These are phyloP conservation scores for Bombus consobrinus DNA, from an alignment of 1,140 invertebrate genomes.

Conservation along the genomic window DNA sequence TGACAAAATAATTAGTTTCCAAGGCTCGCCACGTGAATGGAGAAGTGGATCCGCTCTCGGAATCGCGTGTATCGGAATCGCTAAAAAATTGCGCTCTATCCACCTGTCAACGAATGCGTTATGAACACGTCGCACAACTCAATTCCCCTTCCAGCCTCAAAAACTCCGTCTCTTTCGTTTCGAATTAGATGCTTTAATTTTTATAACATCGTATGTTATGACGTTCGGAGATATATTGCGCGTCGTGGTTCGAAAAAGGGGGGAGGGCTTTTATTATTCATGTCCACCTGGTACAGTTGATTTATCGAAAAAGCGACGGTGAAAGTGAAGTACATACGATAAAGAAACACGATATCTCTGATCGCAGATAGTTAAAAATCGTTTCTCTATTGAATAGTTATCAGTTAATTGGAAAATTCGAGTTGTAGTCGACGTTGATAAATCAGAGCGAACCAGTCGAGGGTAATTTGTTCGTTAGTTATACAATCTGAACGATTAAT, in stretches of 20 bases:
- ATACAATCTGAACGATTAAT: constrained; percentile 13
- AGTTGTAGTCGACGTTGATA: not conserved
- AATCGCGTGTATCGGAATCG: constrained; percentile 64
- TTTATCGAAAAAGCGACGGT: not conserved
- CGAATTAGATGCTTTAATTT: constrained; percentile 18
- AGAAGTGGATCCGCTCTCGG: constrained; percentile 52
- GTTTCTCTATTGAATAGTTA: not conserved
- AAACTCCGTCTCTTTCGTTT: not conserved
- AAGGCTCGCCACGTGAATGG: constrained; percentile 48
- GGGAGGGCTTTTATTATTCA: not conserved
- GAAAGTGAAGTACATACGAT: not conserved
- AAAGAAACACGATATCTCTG: too few relatives aligned
- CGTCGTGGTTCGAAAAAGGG: not conserved
- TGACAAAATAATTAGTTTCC: constrained; percentile 72
- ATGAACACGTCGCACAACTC: not conserved
- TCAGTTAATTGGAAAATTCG: constrained; percentile 6
- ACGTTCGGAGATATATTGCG: not conserved
- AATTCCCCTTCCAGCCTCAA: not conserved
- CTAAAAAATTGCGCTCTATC: constrained; percentile 52
- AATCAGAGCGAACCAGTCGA: not conserved
- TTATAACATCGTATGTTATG: not conserved
- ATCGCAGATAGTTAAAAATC: not conserved
- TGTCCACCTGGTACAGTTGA: not conserved
- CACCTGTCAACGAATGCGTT: constrained; percentile 55
- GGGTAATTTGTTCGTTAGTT: constrained; percentile 4